phyloP scores from a whole-genome alignment of 2,888 invertebrate species.

The Ophioninae sp. region DNA sequence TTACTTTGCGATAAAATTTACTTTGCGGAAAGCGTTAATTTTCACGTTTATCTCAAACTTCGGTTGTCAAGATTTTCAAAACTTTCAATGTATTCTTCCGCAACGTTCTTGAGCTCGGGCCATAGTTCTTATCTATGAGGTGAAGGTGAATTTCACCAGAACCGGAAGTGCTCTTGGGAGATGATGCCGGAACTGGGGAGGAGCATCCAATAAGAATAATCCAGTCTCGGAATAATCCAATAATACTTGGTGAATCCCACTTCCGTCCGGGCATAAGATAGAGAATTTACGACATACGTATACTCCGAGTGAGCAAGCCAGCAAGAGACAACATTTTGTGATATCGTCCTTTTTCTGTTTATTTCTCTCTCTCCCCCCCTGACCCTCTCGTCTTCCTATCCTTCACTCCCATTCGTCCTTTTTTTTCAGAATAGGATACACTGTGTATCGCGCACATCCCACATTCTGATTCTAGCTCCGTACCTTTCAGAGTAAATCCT shows the following conservation, averaged over 20 bases:
- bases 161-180: constrained; percentile 56
- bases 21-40: constrained; percentile 11
- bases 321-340: constrained; percentile 6
- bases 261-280: constrained; percentile 46
- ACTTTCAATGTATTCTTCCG: constrained; percentile 48
- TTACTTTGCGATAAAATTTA: constrained; percentile 7
- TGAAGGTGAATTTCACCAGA: constrained; percentile 18
- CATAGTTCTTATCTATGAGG: constrained; percentile 27
- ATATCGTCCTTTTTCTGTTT: constrained; percentile 43
- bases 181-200: constrained; percentile 45
- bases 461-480: constrained; percentile 42
- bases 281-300: constrained; percentile 34
- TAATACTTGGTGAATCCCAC: constrained; percentile 59
- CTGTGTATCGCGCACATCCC: constrained; percentile 17
- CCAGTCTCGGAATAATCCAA: constrained; percentile 62
- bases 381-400: too few relatives aligned
- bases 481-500: constrained; percentile 71
- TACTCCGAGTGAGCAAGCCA: not conserved
- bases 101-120: not conserved
- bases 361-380: constrained; percentile 19
- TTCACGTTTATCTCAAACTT: constrained; percentile 25
- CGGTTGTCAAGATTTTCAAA: constrained; percentile 59
- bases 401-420: constrained; percentile 34
- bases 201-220: constrained; percentile 63
- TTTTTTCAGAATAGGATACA: constrained; percentile 15